Evolutionary conservation across 2,113 vertebrate genomes (phyloP).

Genomic region (Mormoops blainvillei): DNA sequence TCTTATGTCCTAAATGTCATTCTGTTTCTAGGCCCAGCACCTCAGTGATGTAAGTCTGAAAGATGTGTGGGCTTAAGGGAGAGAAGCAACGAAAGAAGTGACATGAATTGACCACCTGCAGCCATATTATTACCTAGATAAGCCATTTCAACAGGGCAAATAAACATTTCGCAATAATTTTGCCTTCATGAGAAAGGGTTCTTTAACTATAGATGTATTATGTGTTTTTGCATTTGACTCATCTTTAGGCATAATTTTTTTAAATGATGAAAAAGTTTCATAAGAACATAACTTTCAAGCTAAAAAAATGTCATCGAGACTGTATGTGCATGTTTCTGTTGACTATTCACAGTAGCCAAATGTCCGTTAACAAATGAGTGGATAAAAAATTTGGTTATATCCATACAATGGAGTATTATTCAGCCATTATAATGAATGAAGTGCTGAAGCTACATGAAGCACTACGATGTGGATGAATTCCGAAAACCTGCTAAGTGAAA

Average conservation of each 20-base stretch:
- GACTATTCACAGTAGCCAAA: not conserved
- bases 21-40: not conserved
- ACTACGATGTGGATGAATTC: not conserved
- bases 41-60: not conserved
- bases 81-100: not conserved
- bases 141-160: constrained; percentile 7
- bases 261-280: not conserved
- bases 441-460: not conserved
- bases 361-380: not conserved
- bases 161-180: constrained; percentile 33
- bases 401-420: not conserved
- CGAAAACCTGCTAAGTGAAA: not conserved
- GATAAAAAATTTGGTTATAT: not conserved
- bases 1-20: not conserved
- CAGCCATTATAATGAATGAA: not conserved
- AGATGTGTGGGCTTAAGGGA: not conserved
- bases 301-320: not conserved
- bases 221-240: constrained; percentile 10
- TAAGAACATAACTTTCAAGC: not conserved
- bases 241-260: constrained; percentile 40
- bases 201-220: not conserved
- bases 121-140: not conserved
- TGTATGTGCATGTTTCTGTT: accelerated
- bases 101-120: not conserved
- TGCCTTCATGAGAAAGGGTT: not conserved